Conservation (phyloP, 1,140 invertebrate species). For the Pseudomyrmex pallidus region DNA sequence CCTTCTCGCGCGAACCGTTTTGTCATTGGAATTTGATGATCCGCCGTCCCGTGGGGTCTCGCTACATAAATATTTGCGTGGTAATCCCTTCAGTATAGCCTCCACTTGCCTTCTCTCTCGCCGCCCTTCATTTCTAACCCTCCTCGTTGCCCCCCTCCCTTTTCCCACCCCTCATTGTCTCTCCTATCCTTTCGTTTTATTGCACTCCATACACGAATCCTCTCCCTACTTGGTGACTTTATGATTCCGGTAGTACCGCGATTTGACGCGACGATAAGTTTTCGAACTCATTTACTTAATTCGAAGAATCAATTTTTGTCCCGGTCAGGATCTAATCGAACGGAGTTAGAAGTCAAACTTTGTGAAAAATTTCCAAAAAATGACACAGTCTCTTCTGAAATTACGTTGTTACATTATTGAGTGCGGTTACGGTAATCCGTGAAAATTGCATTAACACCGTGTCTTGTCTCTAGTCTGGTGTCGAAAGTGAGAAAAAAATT, state of each 20-base stretch:
- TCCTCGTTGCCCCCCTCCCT: not conserved
- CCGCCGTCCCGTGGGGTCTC: slow-evolving; percentile 61
- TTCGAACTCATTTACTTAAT: no score
- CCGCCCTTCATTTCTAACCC: slow-evolving; percentile 54
- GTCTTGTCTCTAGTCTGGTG: not conserved
- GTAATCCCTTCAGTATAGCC: slow-evolving; percentile 70
- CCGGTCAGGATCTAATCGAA: no score
- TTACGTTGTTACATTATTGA: no score
- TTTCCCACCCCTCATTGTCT: not conserved
- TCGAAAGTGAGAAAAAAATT: no score
- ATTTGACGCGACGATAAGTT: slow-evolving; percentile 15
- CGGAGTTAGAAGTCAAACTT: no score
- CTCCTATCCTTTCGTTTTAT: slow-evolving; percentile 66
- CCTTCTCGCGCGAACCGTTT: slow-evolving; percentile 64
- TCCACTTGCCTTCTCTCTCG: slow-evolving; percentile 67
- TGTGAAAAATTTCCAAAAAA: no score
- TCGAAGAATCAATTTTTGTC: no score
- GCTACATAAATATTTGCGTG: slow-evolving; percentile 74
- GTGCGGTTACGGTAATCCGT: not conserved
- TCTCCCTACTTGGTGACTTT: slow-evolving; percentile 42
- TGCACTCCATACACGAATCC: slow-evolving; percentile 29
- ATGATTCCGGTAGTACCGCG: slow-evolving; percentile 21
- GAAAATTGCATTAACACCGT: not conserved
- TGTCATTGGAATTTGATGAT: slow-evolving; percentile 83
- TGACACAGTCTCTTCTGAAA: no score